Evolutionary conservation across 1,140 invertebrate genomes (phyloP).

Genomic region (Drosophila kohkoa): DNA sequence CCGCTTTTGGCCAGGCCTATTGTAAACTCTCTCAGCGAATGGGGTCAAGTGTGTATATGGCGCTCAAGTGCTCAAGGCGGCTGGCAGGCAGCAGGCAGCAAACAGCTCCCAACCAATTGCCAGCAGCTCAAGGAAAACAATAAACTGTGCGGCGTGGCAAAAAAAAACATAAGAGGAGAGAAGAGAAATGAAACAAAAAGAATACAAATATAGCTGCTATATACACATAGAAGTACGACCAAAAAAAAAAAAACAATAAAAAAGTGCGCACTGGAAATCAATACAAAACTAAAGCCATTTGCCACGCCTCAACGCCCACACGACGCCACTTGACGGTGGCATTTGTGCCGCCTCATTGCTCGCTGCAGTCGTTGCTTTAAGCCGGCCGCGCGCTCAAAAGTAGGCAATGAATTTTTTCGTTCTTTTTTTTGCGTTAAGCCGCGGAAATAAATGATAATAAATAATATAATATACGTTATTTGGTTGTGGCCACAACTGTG

Average conservation of each 20-base stretch:
- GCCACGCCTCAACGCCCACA: constrained; percentile 49
- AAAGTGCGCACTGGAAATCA: constrained; percentile 65
- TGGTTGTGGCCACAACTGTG: constrained; percentile 22
- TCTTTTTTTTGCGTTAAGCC: too few species aligned
- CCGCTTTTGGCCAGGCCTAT: constrained; percentile 44
- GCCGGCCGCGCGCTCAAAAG: constrained; percentile 36
- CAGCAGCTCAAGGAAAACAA: constrained; percentile 70
- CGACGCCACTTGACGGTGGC: constrained; percentile 29
- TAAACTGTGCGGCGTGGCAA: constrained; percentile 65
- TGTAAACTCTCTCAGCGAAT: constrained; percentile 63
- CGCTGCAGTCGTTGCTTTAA: constrained; percentile 6
- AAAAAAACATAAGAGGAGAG: constrained; percentile 24
- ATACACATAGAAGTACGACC: constrained; percentile 16
- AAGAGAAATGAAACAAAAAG: constrained; percentile 17
- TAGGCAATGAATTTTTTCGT: constrained; percentile 43
- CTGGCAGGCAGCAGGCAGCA: constrained; percentile 7
- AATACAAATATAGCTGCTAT: constrained; percentile 24
- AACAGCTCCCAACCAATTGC: constrained; percentile 29
- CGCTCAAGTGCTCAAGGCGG: constrained; percentile 68
- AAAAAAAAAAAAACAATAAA: constrained; percentile 23
- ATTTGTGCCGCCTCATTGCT: constrained; percentile 44
- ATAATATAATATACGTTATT: constrained; percentile 3
- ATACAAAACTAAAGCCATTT: constrained; percentile 57
- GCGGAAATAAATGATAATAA: constrained; percentile 16
- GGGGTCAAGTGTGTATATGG: constrained; percentile 78